These are phyloP conservation scores for Drosophila pachea DNA, from an alignment of 1,140 invertebrate species.

Conservation along the genomic window DNA sequence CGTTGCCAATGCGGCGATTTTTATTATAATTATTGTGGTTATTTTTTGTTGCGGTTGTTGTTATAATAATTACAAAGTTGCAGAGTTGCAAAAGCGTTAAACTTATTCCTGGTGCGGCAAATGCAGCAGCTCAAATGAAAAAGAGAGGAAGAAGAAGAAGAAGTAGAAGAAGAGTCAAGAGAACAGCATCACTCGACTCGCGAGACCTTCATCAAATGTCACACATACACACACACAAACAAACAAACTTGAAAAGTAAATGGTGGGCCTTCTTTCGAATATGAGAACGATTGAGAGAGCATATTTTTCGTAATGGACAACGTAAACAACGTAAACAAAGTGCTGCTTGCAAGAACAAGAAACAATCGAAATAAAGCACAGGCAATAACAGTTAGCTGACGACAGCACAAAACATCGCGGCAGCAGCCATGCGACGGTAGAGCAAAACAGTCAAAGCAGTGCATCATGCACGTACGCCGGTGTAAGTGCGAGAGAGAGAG, in stretches of 20 bases:
- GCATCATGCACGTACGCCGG: background rate
- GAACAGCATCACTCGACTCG: background rate
- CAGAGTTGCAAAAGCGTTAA: constrained; percentile 6
- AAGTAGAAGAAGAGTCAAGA: background rate
- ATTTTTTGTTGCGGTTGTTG: background rate
- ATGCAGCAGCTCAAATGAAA: background rate
- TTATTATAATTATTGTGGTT: background rate
- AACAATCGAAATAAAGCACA: constrained; percentile 16
- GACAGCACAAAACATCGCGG: constrained; percentile 7
- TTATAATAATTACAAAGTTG: background rate
- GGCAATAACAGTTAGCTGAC: constrained; percentile 31
- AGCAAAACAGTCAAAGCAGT: constrained; percentile 18
- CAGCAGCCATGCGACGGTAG: background rate
- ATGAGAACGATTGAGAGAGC: background rate
- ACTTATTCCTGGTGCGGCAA: constrained; percentile 10
- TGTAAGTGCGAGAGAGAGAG: background rate
- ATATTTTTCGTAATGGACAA: constrained; percentile 21
- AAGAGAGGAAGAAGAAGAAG: constrained; percentile 7
- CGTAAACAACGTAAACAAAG: constrained; percentile 63
- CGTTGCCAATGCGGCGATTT: background rate
- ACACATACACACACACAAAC: constrained; percentile 7
- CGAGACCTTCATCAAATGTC: constrained; percentile 34
- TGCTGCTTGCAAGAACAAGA: constrained; percentile 39
- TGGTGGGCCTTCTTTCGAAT: constrained; percentile 26
- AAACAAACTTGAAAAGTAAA: background rate